These are phyloP conservation scores for Bos indicus DNA, from an alignment of 2,113 vertebrate species.

Conservation along the genomic window DNA sequence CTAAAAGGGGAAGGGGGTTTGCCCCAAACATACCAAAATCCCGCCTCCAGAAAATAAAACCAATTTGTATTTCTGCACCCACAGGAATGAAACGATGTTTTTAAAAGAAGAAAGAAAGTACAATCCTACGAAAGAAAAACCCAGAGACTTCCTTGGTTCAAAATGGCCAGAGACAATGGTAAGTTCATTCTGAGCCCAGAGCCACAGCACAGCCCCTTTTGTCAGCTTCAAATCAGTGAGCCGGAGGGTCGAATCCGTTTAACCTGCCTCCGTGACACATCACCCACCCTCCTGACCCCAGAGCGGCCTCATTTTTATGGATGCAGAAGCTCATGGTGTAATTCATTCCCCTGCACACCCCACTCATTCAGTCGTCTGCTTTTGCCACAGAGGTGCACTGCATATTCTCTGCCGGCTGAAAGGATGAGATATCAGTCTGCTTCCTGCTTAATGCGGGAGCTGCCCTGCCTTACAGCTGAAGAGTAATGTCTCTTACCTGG, in stretches of 20 bases:
- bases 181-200: slow-evolving; percentile 50
- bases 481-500: slow-evolving; percentile 15
- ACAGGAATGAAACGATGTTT: slow-evolving; percentile 9
- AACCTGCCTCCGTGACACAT: slow-evolving; percentile 72
- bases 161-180: slow-evolving; percentile 63
- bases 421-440: slow-evolving; percentile 43
- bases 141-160: slow-evolving; percentile 21
- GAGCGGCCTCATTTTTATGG: slow-evolving; percentile 73
- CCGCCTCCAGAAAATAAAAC: slow-evolving; percentile 52
- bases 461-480: neutral
- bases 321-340: slow-evolving; percentile 61
- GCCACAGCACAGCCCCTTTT: slow-evolving; percentile 46
- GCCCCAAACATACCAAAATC: slow-evolving; percentile 78
- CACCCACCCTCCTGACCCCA: slow-evolving; percentile 65
- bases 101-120: slow-evolving; percentile 19
- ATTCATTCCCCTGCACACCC: slow-evolving; percentile 73
- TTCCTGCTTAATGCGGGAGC: slow-evolving; percentile 48
- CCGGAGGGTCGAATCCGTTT: slow-evolving; percentile 66
- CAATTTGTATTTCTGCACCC: neutral
- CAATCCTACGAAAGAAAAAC: slow-evolving; percentile 5
- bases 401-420: slow-evolving; percentile 51
- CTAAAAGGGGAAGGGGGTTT: slow-evolving; percentile 77
- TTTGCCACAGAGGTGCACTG: slow-evolving; percentile 49
- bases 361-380: slow-evolving; percentile 42
- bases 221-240: slow-evolving; percentile 70